phyloP scores from a whole-genome alignment of 2,888 invertebrate species.

The Choristoneura rosaceana region DNA sequence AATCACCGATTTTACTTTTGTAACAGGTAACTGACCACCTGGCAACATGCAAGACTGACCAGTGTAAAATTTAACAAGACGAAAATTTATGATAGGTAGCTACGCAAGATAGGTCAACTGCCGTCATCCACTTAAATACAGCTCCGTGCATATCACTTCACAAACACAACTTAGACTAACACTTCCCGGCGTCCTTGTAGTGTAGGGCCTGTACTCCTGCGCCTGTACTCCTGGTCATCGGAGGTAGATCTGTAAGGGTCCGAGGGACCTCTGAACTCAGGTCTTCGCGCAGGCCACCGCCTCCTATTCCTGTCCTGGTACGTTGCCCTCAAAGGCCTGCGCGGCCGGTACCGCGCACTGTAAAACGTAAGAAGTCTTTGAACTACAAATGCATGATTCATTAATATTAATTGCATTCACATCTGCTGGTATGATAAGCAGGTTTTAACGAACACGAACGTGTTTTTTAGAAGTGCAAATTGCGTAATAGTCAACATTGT shows the following conservation, averaged over 20 bases:
- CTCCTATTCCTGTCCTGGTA: slow-evolving; percentile 70
- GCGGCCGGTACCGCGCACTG: slow-evolving; percentile 65
- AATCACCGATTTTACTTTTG: no score
- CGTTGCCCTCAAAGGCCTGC: slow-evolving; percentile 66
- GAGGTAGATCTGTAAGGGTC: slow-evolving; percentile 51
- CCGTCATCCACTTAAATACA: not conserved
- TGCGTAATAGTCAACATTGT: slow-evolving; percentile 20
- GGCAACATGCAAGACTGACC: no score
- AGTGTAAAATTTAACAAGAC: no score
- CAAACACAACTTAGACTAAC: slow-evolving; percentile 50
- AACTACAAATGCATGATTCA: slow-evolving; percentile 53
- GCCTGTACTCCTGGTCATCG: slow-evolving; percentile 61
- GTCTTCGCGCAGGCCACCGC: slow-evolving; percentile 63
- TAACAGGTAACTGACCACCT: no score
- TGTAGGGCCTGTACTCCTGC: slow-evolving; percentile 59
- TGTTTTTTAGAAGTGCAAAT: slow-evolving; percentile 13
- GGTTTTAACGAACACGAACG: slow-evolving; percentile 20
- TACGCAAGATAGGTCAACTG: no score
- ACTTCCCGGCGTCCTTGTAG: slow-evolving; percentile 69
- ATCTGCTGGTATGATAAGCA: slow-evolving; percentile 26
- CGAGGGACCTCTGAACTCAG: slow-evolving; percentile 46
- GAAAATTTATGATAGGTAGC: no score
- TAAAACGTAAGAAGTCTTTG: slow-evolving; percentile 51
- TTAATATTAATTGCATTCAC: slow-evolving; percentile 12
- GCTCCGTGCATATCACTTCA: not conserved